Evolutionary conservation across 1,140 invertebrate species (phyloP).

Genomic region (Phymorhynchus buccinoides): DNA sequence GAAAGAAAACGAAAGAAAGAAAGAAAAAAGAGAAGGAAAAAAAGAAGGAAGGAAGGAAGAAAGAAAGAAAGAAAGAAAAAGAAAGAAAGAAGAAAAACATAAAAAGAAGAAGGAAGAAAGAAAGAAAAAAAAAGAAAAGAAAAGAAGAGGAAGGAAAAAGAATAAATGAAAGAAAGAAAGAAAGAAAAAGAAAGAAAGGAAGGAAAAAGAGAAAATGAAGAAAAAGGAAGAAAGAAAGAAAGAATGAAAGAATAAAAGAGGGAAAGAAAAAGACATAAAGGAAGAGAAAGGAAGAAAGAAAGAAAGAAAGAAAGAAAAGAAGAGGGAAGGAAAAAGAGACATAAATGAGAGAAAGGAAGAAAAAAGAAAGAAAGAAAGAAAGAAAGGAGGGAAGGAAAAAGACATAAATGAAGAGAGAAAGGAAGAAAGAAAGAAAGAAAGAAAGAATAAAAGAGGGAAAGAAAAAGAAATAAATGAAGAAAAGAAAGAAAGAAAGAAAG

Average conservation of each 20-base stretch:
- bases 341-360: background rate
- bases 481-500: too few species aligned
- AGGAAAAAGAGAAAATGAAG: too few species aligned
- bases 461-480: too few species aligned
- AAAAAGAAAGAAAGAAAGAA: background rate
- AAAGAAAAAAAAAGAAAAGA: background rate
- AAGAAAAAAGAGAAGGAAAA: background rate
- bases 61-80: background rate
- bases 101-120: background rate
- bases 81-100: background rate
- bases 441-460: background rate
- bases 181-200: background rate
- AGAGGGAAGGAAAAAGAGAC: background rate
- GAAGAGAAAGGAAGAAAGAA: background rate
- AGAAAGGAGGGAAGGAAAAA: background rate
- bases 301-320: background rate
- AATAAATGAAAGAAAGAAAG: background rate
- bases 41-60: background rate
- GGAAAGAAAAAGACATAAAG: background rate
- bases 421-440: background rate
- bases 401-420: background rate
- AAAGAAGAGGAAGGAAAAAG: background rate
- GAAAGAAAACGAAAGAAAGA: background rate
- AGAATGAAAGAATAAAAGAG: background rate
- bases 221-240: background rate